These are phyloP conservation scores for Herpailurus yagouaroundi DNA, from an alignment of 2,113 vertebrate genomes.

Conservation along the genomic window DNA sequence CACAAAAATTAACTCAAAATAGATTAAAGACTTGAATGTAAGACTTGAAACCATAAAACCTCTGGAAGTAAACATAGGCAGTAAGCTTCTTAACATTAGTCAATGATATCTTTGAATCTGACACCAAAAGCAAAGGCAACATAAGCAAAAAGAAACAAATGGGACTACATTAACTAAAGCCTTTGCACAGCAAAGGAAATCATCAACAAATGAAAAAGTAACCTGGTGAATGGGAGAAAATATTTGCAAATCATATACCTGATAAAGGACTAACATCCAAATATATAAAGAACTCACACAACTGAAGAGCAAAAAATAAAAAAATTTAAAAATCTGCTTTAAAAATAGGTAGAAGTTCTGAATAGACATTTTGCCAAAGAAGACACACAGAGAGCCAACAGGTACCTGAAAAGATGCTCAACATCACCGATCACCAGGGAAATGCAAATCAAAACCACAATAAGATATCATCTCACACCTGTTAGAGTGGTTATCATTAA, in stretches of 20 bases:
- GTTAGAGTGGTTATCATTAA: not conserved
- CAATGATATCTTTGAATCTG: not conserved
- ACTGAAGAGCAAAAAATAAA: not conserved
- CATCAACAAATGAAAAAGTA: not conserved
- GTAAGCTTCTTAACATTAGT: not conserved
- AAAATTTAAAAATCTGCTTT: not conserved
- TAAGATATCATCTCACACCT: not conserved
- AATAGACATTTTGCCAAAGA: not conserved
- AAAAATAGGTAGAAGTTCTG: not conserved
- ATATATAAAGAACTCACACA: not conserved
- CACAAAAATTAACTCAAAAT: not conserved
- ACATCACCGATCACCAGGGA: not conserved
- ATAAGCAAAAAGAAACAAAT: not conserved
- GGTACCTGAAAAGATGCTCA: not conserved
- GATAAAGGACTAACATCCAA: not conserved
- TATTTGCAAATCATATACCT: not conserved
- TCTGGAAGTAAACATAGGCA: not conserved
- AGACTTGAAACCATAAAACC: not conserved
- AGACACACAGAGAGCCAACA: not conserved
- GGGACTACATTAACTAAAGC: not conserved
- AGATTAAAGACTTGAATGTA: not conserved
- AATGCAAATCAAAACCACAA: not conserved
- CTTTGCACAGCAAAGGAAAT: not conserved
- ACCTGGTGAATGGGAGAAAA: not conserved
- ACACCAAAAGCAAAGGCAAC: not conserved